Conservation (phyloP, 53 echinoderm and acorn worm species). For the Mesocentrotus franciscanus region DNA sequence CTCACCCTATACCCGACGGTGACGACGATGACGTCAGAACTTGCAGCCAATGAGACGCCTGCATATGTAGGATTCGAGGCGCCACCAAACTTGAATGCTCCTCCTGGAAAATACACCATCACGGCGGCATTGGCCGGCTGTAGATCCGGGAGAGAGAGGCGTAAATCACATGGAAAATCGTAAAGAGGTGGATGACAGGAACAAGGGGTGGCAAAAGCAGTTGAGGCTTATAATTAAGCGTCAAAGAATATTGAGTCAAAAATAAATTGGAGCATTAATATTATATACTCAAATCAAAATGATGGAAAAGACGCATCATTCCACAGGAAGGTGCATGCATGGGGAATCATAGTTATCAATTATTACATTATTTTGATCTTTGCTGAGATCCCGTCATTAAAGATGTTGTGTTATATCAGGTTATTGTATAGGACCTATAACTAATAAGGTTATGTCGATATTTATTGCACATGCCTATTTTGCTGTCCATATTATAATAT, state of each 20-base stretch:
- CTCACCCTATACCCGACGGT: constrained; percentile 73
- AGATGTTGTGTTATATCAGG: too few relatives aligned
- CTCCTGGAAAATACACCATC: constrained; percentile 68
- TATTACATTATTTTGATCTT: too few relatives aligned
- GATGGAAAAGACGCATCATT: too few relatives aligned
- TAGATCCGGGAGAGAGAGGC: not conserved
- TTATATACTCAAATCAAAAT: not conserved
- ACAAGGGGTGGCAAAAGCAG: not conserved
- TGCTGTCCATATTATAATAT: too few relatives aligned
- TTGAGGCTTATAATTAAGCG: too few relatives aligned
- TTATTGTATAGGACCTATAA: too few relatives aligned
- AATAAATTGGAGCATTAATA: not conserved
- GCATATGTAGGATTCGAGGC: constrained; percentile 47
- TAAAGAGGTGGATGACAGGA: not conserved
- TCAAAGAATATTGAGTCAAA: not conserved
- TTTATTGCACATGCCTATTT: too few relatives aligned
- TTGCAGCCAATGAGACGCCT: constrained; percentile 69
- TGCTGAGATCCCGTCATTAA: too few relatives aligned
- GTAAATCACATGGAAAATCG: not conserved
- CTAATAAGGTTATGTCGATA: too few relatives aligned
- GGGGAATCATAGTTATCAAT: too few relatives aligned
- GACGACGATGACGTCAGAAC: constrained; percentile 73
- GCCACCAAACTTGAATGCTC: constrained; percentile 55
- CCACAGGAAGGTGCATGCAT: too few relatives aligned
- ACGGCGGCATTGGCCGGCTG: constrained; percentile 63